Base-by-base conservation (phyloP, 2,113 vertebrate species). In the human region DNA sequence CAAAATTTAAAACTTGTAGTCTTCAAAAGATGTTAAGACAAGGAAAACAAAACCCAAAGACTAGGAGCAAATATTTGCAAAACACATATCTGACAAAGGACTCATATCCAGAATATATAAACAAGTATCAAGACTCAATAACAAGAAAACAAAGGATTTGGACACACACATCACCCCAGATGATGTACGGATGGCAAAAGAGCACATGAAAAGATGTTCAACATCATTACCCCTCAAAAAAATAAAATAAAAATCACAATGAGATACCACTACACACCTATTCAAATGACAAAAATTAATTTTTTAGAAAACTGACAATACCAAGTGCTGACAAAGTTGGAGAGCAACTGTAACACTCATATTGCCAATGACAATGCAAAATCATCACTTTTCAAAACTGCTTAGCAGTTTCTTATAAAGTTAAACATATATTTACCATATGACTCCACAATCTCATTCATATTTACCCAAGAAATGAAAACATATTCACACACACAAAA, bases 61-160 rank as follows among this genome's bases (percentile, higher is more conserved):
- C 32, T 84, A 35, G 43, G 32, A 92, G 81, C 43, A 94, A 90
- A 48, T 78, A 90, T 81, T 38, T 88, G 18, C 35, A 82, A 97
- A 91, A 83, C 55, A 90, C 22, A 27, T 75, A 76, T 83, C 40
- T 93, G 20, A 89, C 40, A 95, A 81, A 87, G 64, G 40, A 79
- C 14, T 94, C 87, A 27, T 30, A 89, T 66, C 50, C 20, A 61
- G 48, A 79, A 72, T 55, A 92, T 50, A 89, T 55, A 87, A 80
- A 80, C 8, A 84, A 55, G 13, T 50, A 82, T 59, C 57, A 93
- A 86, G 73, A 80, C 14, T 61, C 78, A 76, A 52, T 6, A 94
- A 83, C 55, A 92, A 85, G 23, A 78, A 95, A 89, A 88, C 17
- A 66, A 92, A 80, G 87, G 48, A 73, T 68, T 23, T 76, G 16